phyloP scores from a whole-genome alignment of 2,888 invertebrate species.

The Dexiosoma caninum region DNA sequence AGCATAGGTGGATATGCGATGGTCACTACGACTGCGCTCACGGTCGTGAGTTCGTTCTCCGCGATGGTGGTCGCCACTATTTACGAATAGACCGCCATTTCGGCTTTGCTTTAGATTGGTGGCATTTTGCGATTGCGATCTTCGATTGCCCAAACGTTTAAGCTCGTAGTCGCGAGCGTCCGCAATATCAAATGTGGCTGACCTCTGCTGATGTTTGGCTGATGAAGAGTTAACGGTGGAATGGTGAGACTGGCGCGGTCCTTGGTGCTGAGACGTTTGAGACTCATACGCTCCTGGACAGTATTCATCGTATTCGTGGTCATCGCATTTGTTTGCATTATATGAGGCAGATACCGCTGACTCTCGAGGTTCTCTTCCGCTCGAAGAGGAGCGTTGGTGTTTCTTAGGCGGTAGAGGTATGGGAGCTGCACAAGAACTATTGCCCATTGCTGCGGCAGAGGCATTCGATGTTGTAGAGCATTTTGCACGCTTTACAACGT shows the following conservation, averaged over 20 bases:
- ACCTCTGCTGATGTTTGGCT: slow-evolving; percentile 68
- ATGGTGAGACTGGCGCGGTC: slow-evolving; percentile 38
- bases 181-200: slow-evolving; percentile 75
- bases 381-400: slow-evolving; percentile 68
- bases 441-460: slow-evolving; percentile 70
- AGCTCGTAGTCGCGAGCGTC: slow-evolving; percentile 76
- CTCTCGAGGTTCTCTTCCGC: slow-evolving; percentile 56
- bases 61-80: slow-evolving; percentile 57
- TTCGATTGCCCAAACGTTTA: slow-evolving; percentile 73
- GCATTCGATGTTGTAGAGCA: slow-evolving; percentile 69
- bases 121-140: slow-evolving; percentile 74
- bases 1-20: slow-evolving; percentile 73
- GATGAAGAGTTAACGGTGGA: slow-evolving; percentile 37
- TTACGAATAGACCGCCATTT: slow-evolving; percentile 55
- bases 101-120: slow-evolving; percentile 69
- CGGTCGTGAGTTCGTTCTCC: slow-evolving; percentile 67
- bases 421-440: slow-evolving; percentile 65
- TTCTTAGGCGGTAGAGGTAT: slow-evolving; percentile 68
- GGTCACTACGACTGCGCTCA: slow-evolving; percentile 74
- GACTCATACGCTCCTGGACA: slow-evolving; percentile 71
- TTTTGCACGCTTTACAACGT: slow-evolving; percentile 74
- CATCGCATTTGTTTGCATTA: slow-evolving; percentile 74
- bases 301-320: slow-evolving; percentile 76
- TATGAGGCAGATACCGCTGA: slow-evolving; percentile 59
- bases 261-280: slow-evolving; percentile 59